These are phyloP conservation scores for Sphecodes monilicornis DNA, from an alignment of 2,888 invertebrate genomes.

Conservation along the genomic window DNA sequence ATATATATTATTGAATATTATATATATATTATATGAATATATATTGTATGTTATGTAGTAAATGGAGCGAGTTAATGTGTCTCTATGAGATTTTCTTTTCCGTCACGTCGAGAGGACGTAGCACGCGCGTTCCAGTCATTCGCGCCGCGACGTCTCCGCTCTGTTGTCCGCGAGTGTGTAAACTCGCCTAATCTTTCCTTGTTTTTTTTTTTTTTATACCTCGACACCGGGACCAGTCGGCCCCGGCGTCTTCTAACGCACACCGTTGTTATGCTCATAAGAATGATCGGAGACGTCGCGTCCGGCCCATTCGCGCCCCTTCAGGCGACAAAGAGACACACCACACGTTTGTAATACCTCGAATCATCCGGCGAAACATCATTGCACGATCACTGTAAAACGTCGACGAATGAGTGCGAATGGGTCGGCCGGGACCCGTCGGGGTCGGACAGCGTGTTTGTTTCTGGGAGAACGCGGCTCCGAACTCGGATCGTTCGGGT, in stretches of 20 bases:
- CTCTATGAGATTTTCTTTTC: slow-evolving; percentile 80
- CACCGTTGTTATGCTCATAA: slow-evolving; percentile 34
- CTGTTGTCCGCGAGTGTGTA: not conserved
- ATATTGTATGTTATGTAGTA: slow-evolving; percentile 83
- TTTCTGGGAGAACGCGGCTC: not conserved
- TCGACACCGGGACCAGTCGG: not conserved
- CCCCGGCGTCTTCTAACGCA: slow-evolving; percentile 19
- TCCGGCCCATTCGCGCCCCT: not conserved
- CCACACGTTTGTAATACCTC: slow-evolving; percentile 4
- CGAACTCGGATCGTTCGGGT: not conserved
- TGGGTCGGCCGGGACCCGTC: not conserved
- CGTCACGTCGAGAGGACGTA: slow-evolving; percentile 72
- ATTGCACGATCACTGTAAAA: not conserved
- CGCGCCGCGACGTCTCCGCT: slow-evolving; percentile 66
- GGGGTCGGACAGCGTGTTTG: not conserved
- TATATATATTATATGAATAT: slow-evolving; percentile 81
- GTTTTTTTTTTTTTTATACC: slow-evolving; percentile 23
- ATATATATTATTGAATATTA: slow-evolving; percentile 78
- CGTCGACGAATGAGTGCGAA: not conserved
- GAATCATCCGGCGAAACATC: not conserved
- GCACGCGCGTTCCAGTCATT: not conserved
- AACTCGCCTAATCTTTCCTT: not conserved
- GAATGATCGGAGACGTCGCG: slow-evolving; percentile 47
- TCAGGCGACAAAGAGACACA: not conserved
- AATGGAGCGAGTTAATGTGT: slow-evolving; percentile 82